A percentile compares a stretch with the other conserved stretches of the same genome.
Evolutionary conservation across 1,140 invertebrate genomes (phyloP).

Genomic region (Aphaenogaster floridana): DNA sequence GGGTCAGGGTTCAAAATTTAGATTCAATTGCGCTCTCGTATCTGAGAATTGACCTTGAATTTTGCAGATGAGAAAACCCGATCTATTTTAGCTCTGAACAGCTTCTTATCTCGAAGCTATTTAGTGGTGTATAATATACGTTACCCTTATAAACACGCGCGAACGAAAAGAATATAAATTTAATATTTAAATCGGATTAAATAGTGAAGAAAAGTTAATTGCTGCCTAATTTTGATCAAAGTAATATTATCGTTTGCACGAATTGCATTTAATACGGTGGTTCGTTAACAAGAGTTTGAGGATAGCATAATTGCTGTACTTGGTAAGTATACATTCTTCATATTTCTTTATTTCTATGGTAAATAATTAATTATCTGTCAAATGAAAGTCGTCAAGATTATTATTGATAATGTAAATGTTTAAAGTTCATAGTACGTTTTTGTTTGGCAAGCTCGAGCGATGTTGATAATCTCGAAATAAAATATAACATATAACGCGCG

Average conservation of each 20-base stretch:
- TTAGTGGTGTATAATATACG: background rate
- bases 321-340: constrained; percentile 53
- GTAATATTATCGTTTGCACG: constrained; percentile 27
- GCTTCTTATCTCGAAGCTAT: background rate
- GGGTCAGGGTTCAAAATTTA: background rate
- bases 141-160: background rate
- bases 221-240: constrained; percentile 1
- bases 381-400: background rate
- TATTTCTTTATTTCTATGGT: constrained; percentile 14
- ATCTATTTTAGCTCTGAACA: constrained; percentile 27
- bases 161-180: background rate
- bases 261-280: constrained; percentile 39
- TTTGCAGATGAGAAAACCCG: background rate
- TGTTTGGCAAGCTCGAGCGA: constrained; percentile 1
- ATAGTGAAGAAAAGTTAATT: constrained; percentile 4
- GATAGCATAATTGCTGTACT: constrained; percentile 40
- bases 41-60: background rate
- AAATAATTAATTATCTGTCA: constrained; percentile 4
- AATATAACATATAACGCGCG: background rate
- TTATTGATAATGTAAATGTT: constrained; percentile 12
- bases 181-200: constrained; percentile 21
- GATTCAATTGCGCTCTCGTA: background rate
- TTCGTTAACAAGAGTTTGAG: constrained; percentile 51
- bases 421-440: background rate
- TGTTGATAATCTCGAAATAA: constrained; percentile 18